Conservation (phyloP, 2,888 invertebrate genomes). For the Eupithecia insigniata region DNA sequence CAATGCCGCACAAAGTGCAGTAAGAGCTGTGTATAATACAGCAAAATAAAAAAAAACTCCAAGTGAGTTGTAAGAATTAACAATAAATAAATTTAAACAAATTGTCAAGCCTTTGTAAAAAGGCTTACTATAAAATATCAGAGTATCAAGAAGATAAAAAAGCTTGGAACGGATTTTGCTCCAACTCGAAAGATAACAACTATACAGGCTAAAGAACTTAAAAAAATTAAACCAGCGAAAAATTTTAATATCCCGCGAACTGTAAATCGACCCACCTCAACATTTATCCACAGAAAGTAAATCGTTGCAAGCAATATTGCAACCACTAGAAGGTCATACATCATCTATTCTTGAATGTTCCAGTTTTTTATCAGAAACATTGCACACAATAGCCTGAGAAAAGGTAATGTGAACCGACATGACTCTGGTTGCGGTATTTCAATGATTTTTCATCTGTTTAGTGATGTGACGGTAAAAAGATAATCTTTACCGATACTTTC, state of each 20-base stretch:
- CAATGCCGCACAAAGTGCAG: no score
- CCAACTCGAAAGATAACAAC: no score
- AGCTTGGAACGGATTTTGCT: no score
- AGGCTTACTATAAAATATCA: no score
- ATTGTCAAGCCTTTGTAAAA: no score
- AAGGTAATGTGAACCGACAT: slow-evolving; percentile 36
- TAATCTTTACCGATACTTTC: no score
- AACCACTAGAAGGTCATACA: slow-evolving; percentile 26
- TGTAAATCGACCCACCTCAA: background rate
- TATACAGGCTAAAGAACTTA: no score
- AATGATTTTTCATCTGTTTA: slow-evolving; percentile 15
- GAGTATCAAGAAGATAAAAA: no score
- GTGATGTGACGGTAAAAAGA: slow-evolving; percentile 7
- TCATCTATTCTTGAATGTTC: slow-evolving; percentile 37
- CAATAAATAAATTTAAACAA: no score
- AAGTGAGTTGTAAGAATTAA: no score
- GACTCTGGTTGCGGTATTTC: slow-evolving; percentile 20
- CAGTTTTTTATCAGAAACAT: slow-evolving; percentile 41
- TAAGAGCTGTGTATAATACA: no score
- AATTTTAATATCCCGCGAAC: background rate
- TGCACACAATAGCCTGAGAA: slow-evolving; percentile 46
- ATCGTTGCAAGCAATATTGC: slow-evolving; percentile 16
- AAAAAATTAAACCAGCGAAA: background rate
- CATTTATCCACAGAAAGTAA: background rate
- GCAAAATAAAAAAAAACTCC: no score